Evolutionary conservation across 2,113 vertebrate species (phyloP).

Genomic region (Dicentrarchus labrax): DNA sequence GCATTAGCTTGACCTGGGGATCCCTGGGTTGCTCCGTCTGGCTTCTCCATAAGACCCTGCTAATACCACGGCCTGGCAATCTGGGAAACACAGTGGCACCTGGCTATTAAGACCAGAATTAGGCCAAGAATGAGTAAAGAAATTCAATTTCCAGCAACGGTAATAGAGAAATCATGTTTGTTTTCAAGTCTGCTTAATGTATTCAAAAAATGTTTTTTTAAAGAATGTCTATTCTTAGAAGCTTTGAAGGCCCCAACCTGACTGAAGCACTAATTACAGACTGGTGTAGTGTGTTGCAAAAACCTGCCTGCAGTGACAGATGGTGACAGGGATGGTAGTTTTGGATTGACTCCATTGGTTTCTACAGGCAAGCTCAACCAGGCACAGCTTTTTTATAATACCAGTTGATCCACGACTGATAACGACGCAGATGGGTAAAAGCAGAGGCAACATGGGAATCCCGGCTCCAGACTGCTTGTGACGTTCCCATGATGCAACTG

Average conservation of each 20-base stretch:
- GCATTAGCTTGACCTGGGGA: slow-evolving; percentile 69
- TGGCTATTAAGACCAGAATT: slow-evolving; percentile 10
- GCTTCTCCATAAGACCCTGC: slow-evolving; percentile 61
- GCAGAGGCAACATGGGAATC: slow-evolving; percentile 42
- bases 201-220: not conserved
- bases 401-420: slow-evolving; percentile 51
- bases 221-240: slow-evolving; percentile 24
- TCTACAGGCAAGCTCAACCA: slow-evolving; percentile 38
- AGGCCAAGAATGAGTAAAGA: not conserved
- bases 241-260: slow-evolving; percentile 15
- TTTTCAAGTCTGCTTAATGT: slow-evolving; percentile 20
- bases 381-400: slow-evolving; percentile 43
- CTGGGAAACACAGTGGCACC: slow-evolving; percentile 33
- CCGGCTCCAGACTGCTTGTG: slow-evolving; percentile 10
- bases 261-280: slow-evolving; percentile 41
- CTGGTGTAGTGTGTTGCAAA: slow-evolving; percentile 23
- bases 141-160: not conserved
- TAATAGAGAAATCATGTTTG: not conserved
- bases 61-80: slow-evolving; percentile 61
- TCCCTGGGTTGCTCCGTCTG: slow-evolving; percentile 68
- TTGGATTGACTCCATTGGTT: slow-evolving; percentile 59
- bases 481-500: slow-evolving; percentile 14
- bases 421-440: slow-evolving; percentile 49
- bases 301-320: slow-evolving; percentile 64
- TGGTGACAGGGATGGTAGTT: slow-evolving; percentile 58